phyloP scores from a whole-genome alignment of 2,113 vertebrate genomes.

The Phocoena sinus region DNA sequence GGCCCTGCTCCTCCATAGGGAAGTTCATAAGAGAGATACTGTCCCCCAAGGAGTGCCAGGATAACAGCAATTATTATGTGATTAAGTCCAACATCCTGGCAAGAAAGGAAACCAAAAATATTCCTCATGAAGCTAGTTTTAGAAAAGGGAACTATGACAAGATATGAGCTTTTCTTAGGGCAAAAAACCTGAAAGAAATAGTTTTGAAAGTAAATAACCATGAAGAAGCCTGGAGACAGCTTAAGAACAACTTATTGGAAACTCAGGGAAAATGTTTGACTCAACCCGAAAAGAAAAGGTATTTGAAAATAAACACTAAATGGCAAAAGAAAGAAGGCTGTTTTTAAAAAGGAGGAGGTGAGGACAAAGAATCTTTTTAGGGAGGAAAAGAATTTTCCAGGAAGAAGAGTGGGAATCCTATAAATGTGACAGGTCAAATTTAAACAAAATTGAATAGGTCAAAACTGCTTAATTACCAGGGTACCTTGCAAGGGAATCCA shows the following conservation, averaged over 20 bases:
- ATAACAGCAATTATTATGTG: not conserved
- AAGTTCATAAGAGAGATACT: not conserved
- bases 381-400: not conserved
- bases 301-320: conserved; percentile 60
- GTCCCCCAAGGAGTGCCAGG: not conserved
- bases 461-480: not conserved
- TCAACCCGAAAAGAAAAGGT: conserved; percentile 9
- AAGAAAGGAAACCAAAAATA: conserved; percentile 46
- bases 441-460: not conserved
- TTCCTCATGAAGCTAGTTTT: conserved; percentile 27
- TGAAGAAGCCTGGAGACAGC: conserved; percentile 39
- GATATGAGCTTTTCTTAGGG: conserved; percentile 9
- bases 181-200: conserved; percentile 22
- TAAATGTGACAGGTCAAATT: not conserved
- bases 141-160: conserved; percentile 44
- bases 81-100: conserved; percentile 20
- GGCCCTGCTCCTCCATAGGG: not conserved
- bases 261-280: conserved; percentile 40
- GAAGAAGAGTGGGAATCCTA: not conserved
- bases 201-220: conserved; percentile 65
- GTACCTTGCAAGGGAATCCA: not conserved
- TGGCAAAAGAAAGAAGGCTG: conserved; percentile 31
- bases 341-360: not conserved
- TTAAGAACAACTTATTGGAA: conserved; percentile 52
- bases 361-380: not conserved